phyloP scores from a whole-genome alignment of 2,113 vertebrate species.

The Neopipo cinnamomea region DNA sequence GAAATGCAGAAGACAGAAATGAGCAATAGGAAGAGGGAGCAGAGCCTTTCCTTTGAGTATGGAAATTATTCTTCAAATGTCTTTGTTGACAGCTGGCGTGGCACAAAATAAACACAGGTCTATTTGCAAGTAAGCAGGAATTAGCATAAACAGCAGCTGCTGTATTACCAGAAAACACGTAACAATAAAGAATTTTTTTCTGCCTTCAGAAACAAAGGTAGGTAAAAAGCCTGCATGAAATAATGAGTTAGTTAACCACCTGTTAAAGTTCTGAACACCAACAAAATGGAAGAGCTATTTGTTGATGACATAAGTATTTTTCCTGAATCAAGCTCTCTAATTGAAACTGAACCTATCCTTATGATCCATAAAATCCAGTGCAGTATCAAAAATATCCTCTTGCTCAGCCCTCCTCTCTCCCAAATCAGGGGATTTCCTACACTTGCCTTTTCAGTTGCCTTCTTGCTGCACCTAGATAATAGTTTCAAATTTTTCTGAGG shows the following conservation, averaged over 20 bases:
- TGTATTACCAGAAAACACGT: slow-evolving; percentile 27
- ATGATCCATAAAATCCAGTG: neutral
- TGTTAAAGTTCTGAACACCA: slow-evolving; percentile 8
- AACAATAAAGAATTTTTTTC: slow-evolving; percentile 44
- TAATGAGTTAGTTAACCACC: slow-evolving; percentile 63
- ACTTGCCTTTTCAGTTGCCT: neutral
- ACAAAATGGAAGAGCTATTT: neutral
- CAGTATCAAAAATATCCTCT: neutral
- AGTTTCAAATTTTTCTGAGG: neutral
- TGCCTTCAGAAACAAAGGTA: slow-evolving; percentile 56
- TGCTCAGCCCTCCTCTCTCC: neutral
- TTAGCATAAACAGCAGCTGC: slow-evolving; percentile 77
- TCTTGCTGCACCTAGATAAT: neutral
- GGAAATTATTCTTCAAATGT: slow-evolving; percentile 68
- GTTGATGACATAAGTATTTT: neutral
- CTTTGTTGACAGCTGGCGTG: slow-evolving; percentile 76
- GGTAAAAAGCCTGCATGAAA: slow-evolving; percentile 21
- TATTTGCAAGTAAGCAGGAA: slow-evolving; percentile 76
- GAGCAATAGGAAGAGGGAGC: slow-evolving; percentile 2
- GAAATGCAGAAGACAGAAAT: neutral
- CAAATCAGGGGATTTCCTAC: neutral
- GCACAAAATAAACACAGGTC: slow-evolving; percentile 73
- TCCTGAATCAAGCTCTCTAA: neutral
- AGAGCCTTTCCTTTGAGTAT: slow-evolving; percentile 53
- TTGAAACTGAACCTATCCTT: slow-evolving; percentile 27